phyloP scores from a whole-genome alignment of 2,888 invertebrate species.

The Stenotaenia linearis region DNA sequence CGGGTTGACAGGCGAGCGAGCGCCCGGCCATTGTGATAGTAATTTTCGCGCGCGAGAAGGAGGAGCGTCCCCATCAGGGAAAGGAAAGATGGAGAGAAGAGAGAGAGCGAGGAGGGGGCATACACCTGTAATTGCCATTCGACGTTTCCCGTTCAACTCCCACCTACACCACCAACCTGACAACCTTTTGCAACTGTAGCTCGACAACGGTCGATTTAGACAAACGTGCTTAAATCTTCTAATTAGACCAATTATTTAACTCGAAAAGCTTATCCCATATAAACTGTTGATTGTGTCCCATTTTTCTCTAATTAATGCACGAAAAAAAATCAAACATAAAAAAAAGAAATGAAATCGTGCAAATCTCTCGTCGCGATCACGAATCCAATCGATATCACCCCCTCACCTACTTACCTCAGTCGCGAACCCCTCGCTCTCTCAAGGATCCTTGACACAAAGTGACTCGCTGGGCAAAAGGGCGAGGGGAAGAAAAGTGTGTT shows the following conservation, averaged over 20 bases:
- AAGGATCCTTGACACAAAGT: background rate
- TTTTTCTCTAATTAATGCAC: background rate
- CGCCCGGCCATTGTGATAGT: slow-evolving; percentile 26
- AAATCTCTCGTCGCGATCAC: background rate
- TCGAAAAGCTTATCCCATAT: background rate
- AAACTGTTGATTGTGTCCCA: background rate
- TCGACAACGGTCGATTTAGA: background rate
- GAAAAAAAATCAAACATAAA: background rate
- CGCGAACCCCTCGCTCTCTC: background rate
- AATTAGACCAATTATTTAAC: background rate
- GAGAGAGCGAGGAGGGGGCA: background rate
- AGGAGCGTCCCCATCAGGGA: slow-evolving; percentile 2
- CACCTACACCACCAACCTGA: background rate
- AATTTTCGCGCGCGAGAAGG: slow-evolving; percentile 17
- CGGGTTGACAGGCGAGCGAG: slow-evolving; percentile 24
- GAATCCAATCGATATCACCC: background rate
- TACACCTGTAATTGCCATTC: slow-evolving; percentile 28
- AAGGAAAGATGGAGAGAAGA: background rate
- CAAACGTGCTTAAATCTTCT: background rate
- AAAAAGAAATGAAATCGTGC: background rate
- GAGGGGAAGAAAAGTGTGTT: background rate
- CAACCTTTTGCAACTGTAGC: background rate
- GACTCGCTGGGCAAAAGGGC: background rate
- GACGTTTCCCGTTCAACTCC: slow-evolving; percentile 17
- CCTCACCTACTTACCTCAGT: background rate